Conservation (phyloP, 2,113 vertebrate species). For the Polypterus senegalus region DNA sequence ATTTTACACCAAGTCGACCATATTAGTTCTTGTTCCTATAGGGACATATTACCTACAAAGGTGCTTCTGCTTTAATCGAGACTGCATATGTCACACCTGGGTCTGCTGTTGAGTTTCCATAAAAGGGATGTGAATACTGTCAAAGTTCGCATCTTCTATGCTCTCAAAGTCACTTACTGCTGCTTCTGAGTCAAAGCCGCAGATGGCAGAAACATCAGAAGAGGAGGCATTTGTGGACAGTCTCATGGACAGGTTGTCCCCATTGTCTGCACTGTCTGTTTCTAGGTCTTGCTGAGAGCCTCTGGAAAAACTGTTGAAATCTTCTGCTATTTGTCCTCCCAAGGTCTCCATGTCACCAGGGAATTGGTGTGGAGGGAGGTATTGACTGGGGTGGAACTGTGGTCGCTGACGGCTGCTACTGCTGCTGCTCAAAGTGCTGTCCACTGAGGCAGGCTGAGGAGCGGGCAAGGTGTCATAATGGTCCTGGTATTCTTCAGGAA, state of each 20-base stretch:
- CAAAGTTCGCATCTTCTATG: conserved; percentile 59
- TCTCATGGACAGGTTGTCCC: conserved; percentile 48
- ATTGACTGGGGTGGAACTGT: conserved; percentile 86
- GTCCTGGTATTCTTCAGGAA: conserved; percentile 74
- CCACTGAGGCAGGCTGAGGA: conserved; percentile 56
- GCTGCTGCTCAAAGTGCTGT: conserved; percentile 55
- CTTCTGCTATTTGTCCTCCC: conserved; percentile 37
- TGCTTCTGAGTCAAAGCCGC: conserved; percentile 65
- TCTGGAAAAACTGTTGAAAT: conserved; percentile 54
- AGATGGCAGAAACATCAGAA: conserved; percentile 59
- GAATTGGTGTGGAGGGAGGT: conserved; percentile 83
- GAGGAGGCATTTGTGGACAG: conserved; percentile 68
- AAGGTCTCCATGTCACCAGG: conserved; percentile 52
- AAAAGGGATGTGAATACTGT: conserved; percentile 54
- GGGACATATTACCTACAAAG: too few relatives aligned
- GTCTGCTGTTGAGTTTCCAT: conserved; percentile 83
- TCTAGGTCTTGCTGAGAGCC: conserved; percentile 41
- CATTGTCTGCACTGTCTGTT: conserved; percentile 44
- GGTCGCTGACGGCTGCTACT: conserved; percentile 54
- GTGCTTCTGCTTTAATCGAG: not conserved
- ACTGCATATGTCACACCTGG: conserved; percentile 61
- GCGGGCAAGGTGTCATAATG: conserved; percentile 53
- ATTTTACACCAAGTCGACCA: not conserved
- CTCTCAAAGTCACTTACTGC: conserved; percentile 74
- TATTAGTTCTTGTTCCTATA: too few relatives aligned